phyloP scores from a whole-genome alignment of 2,888 invertebrate genomes.

The Torymus aiolomorphi region DNA sequence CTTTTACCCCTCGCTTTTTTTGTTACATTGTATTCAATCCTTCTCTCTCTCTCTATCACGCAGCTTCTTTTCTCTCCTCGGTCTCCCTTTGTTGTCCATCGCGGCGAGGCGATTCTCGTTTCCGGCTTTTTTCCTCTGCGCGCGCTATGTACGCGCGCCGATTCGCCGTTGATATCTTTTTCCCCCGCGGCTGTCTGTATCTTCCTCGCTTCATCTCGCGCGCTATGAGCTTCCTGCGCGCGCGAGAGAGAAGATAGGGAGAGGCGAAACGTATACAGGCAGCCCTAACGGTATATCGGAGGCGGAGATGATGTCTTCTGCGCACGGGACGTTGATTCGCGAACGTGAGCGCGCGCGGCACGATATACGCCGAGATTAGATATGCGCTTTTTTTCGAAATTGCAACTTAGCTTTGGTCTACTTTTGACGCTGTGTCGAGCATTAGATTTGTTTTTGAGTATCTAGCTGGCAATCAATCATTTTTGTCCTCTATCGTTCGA shows the following conservation, averaged over 20 bases:
- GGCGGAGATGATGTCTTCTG: conserved; percentile 26
- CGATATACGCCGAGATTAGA: conserved; percentile 6
- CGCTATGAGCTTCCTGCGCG: too few relatives aligned
- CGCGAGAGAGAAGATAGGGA: too few relatives aligned
- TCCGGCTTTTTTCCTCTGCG: background rate
- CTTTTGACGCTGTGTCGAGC: too few relatives aligned
- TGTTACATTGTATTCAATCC: conserved; percentile 46
- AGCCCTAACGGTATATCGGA: conserved; percentile 40
- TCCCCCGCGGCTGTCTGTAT: conserved; percentile 19
- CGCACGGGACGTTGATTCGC: conserved; percentile 20
- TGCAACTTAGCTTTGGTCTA: too few relatives aligned
- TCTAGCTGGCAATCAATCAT: too few relatives aligned
- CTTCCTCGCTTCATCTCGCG: background rate
- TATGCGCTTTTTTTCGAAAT: background rate
- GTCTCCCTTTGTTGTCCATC: conserved; percentile 34
- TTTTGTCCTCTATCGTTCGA: too few relatives aligned
- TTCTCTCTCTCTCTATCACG: conserved; percentile 2
- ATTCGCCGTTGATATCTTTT: conserved; percentile 33
- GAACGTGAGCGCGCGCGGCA: background rate
- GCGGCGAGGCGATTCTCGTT: conserved; percentile 5
- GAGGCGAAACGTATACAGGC: conserved; percentile 3
- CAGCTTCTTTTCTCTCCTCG: background rate
- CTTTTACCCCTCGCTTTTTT: conserved; percentile 30
- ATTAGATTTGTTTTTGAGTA: too few relatives aligned
- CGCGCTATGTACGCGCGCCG: background rate